These are phyloP conservation scores for Mesorhabditis sp. DNA, from an alignment of 2,888 invertebrate species.

Conservation along the genomic window DNA sequence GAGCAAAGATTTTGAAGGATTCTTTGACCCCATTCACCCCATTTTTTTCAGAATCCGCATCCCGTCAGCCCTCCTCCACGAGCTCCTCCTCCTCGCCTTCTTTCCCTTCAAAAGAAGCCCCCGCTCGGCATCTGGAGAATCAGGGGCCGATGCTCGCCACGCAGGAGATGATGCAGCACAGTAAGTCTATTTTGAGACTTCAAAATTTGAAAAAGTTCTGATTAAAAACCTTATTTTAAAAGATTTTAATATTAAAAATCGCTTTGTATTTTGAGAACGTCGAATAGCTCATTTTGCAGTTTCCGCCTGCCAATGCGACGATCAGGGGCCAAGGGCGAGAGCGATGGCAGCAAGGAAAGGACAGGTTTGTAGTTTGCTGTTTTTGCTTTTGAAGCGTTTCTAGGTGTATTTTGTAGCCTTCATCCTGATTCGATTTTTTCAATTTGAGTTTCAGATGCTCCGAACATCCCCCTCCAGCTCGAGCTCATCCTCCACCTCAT, in stretches of 20 bases:
- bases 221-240: too few species aligned
- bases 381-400: too few species aligned
- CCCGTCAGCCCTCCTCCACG: too few species aligned
- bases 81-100: not conserved
- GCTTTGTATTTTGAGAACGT: not conserved
- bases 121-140: not conserved
- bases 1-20: too few species aligned
- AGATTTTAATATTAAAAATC: not conserved
- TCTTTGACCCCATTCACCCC: too few species aligned
- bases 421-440: too few species aligned
- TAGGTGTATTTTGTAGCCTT: too few species aligned
- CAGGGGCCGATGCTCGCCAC: not conserved
- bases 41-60: too few species aligned
- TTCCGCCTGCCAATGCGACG: constrained; percentile 1
- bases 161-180: not conserved
- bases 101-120: not conserved
- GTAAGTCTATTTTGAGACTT: not conserved
- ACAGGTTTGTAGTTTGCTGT: not conserved
- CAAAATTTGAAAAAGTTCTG: too few species aligned
- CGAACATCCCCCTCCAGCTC: too few species aligned
- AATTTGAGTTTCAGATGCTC: too few species aligned
- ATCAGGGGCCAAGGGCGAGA: not conserved
- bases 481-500: too few species aligned
- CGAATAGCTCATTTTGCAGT: not conserved
- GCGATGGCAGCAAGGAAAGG: not conserved